Evolutionary conservation across 2,888 invertebrate species (phyloP), one percentile per base, ranked within the genome.

Genomic region (Athripsodes cinereus): DNA sequence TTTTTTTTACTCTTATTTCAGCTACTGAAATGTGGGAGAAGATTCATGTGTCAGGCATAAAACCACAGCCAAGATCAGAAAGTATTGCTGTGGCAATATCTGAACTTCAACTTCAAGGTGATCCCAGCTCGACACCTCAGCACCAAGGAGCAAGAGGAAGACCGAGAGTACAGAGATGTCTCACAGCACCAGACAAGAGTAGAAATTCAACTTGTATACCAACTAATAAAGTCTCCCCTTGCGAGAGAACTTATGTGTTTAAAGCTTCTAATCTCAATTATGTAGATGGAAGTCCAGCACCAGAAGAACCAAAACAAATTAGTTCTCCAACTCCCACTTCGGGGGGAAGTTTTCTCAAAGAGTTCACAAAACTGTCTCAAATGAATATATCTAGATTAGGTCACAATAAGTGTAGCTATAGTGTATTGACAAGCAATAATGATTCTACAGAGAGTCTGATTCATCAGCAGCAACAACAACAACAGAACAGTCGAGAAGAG

Each of bases 21-120:
- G 90, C 81, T 8, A 82, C 85, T 2, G 89, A 89, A 71, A 80
- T 81, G 5, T 90, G 90, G 90, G 90, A 90, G 69, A 84, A 85
- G 64, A 78, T 90, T 51, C 71, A 74, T 8, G 81, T 85, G 49
- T 71, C 75, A 3, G 82, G 84, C 16, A 68, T 81, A 48, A 80
- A 83, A 67, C 88, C 89, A 0, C 83, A 85, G 26, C 83, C 87
- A 1, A 81, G 87, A 62, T 84, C 87, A 22, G 88, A 87, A 72
- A 79, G 83, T 67, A 80, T 86, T 55, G 85, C 84, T 16, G 75
- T 87, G 60, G 81, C 86, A 2, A 80, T 87, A 18, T 82, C 84
- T 48, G 82, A 82, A 65, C 67, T 74, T 40, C 71, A 80, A 44
- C 72, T 83, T 18, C 70, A 69, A 58, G 68, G 69, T n/a, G 66